Percentiles rank a stretch among this genome's conserved stretches.
Conservation (phyloP, 2,113 vertebrate species). For the Sceloporus tristichus region DNA sequence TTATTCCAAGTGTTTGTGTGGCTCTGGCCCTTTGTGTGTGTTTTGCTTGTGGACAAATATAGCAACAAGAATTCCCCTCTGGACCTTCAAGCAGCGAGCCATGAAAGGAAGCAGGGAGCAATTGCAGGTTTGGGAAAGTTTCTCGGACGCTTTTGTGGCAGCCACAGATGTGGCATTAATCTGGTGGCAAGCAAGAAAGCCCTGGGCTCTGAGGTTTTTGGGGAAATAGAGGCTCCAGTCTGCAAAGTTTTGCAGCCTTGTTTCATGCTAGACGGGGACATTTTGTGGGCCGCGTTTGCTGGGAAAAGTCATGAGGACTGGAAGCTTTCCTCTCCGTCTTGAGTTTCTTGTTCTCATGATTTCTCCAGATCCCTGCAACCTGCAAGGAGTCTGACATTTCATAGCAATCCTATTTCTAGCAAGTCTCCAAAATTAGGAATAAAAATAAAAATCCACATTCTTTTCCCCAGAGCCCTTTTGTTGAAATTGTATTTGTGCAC, state of each 20-base stretch:
- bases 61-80: slow-evolving; percentile 1
- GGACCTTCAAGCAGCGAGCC: background rate
- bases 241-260: background rate
- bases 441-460: too few species aligned
- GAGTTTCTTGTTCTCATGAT: background rate
- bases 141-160: background rate
- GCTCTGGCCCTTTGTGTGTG: background rate
- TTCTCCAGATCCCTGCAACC: background rate
- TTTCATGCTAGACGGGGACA: background rate
- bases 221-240: background rate
- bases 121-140: background rate
- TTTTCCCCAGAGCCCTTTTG: background rate
- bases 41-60: background rate
- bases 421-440: background rate
- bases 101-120: background rate
- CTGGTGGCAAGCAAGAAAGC: background rate
- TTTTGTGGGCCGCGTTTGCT: background rate
- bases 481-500: background rate
- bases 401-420: background rate
- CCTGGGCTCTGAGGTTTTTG: background rate
- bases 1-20: background rate
- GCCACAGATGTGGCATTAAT: too few species aligned
- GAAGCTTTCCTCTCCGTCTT: too few species aligned
- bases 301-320: too few species aligned
- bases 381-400: background rate